Conservation (phyloP, 2,888 invertebrate genomes). For the Brenthis hecate region DNA sequence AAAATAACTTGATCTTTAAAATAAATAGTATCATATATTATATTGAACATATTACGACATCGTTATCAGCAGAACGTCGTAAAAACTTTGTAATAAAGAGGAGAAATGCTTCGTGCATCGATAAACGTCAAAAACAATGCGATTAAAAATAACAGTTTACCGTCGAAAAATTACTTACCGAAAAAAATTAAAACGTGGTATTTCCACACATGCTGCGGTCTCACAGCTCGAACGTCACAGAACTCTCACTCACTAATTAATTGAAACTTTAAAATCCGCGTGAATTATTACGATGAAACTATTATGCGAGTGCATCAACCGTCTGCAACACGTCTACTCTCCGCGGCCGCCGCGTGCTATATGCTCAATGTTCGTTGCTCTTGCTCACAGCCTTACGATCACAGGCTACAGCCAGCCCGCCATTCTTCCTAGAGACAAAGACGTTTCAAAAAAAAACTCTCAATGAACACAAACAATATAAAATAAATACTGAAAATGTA, state of each 20-base stretch:
- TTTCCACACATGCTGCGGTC: conserved; percentile 49
- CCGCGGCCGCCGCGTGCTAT: conserved; percentile 47
- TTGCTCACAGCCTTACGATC: too few species aligned
- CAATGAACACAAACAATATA: too few species aligned
- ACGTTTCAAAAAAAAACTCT: too few species aligned
- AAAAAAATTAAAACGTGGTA: conserved; percentile 43
- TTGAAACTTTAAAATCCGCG: conserved; percentile 44
- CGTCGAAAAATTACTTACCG: conserved; percentile 47
- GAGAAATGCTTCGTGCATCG: conserved; percentile 7
- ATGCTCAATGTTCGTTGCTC: conserved; percentile 37
- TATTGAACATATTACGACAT: background rate
- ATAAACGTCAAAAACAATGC: conserved; percentile 9
- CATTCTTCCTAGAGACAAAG: too few species aligned
- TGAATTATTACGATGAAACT: conserved; percentile 44
- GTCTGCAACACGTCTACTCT: conserved; percentile 37
- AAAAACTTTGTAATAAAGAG: conserved; percentile 6
- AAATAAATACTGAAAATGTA: too few species aligned
- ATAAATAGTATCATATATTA: too few species aligned
- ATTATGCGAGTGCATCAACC: conserved; percentile 14
- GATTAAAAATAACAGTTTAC: too few species aligned
- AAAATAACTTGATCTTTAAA: too few species aligned
- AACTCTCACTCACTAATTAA: conserved; percentile 57
- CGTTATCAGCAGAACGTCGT: background rate
- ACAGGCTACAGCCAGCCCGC: too few species aligned
- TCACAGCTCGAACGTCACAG: conserved; percentile 47